A percentile compares a stretch with the other conserved stretches of the same genome.
Evolutionary conservation across 2,888 invertebrate species (phyloP).

Genomic region (Cacoxenus indagator): DNA sequence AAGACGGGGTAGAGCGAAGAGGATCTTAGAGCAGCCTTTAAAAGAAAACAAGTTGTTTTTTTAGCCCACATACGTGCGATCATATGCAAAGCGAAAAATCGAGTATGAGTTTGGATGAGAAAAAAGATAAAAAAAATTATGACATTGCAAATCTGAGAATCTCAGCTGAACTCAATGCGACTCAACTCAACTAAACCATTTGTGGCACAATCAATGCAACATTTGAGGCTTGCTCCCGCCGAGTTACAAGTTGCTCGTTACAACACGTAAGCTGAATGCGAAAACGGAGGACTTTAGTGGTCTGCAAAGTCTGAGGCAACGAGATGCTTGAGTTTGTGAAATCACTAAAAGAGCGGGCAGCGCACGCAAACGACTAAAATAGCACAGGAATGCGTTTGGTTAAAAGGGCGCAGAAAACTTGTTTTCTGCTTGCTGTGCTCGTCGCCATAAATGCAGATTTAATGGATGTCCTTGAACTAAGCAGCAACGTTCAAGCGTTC

Average conservation of each 20-base stretch:
- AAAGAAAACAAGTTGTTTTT: neutral
- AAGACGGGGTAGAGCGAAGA: neutral
- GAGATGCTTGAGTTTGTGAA: neutral
- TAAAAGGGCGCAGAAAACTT: neutral
- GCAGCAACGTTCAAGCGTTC: neutral
- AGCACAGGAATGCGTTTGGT: neutral
- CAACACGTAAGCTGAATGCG: neutral
- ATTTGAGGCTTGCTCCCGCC: no score
- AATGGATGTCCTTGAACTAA: neutral
- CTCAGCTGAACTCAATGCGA: no score
- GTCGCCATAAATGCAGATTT: neutral
- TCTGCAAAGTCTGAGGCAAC: neutral
- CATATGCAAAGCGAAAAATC: no score
- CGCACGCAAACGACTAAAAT: neutral
- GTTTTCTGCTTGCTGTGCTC: neutral
- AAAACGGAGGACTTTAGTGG: neutral
- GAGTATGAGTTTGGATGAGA: no score
- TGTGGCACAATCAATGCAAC: no score
- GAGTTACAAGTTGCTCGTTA: neutral
- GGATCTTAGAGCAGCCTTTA: neutral
- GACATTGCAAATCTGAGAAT: no score
- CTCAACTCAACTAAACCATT: slow-evolving; percentile 7
- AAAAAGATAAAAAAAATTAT: no score
- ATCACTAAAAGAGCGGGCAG: neutral
- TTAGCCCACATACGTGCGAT: no score